Base-by-base conservation (phyloP, 2,797 vertebrate genomes). In the Melanogrammus aeglefinus region DNA sequence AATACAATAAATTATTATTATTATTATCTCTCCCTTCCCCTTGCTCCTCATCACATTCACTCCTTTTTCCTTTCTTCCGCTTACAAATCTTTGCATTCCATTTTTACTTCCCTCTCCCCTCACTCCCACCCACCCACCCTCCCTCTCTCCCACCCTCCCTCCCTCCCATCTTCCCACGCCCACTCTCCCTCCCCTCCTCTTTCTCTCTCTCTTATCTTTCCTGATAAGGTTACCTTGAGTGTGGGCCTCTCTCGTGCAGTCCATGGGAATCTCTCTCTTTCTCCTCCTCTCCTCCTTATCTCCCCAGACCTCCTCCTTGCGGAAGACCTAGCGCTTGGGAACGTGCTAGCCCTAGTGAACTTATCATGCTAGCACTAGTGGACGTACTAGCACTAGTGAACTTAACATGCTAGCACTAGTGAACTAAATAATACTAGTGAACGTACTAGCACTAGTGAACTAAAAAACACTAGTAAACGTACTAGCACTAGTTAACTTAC, bases 271-370 rank as follows among this genome's bases (percentile, higher is more conserved):
- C n/a, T 66, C 57, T 66, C 57, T 66, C 57, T 31, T 31, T 31
- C 31, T 3, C 31, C 31, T 31, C 31, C 31, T 31, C 1, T 31
- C 31, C 31, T 31, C 31, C 63, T 51, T 39, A 31, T 73, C 66
- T 72, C 71, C 74, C 81, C 74, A 36, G 27, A 39, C 33, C 66
- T 51, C 21, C 29, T 74, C 78, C 57, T 27, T n/a, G 47, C 47
- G 12, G 14, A 4, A 66, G 57, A 21, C 31, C 12, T 41, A 41
- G 39, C 10, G n/a, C 51, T 6, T 1, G 51, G 6, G 51, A 57
- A 57, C 51, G 2, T 21, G 7, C 51, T 21, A 57, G 51, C 51
- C 21, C 51, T 57, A 6, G 18, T 57, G 44, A 51, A 51, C 44
- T 16, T 3, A 51, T 0, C 4, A 31, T 31, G 29, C 29, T 31